Conservation (phyloP, 2,888 invertebrate species). For the Catocala nupta region DNA sequence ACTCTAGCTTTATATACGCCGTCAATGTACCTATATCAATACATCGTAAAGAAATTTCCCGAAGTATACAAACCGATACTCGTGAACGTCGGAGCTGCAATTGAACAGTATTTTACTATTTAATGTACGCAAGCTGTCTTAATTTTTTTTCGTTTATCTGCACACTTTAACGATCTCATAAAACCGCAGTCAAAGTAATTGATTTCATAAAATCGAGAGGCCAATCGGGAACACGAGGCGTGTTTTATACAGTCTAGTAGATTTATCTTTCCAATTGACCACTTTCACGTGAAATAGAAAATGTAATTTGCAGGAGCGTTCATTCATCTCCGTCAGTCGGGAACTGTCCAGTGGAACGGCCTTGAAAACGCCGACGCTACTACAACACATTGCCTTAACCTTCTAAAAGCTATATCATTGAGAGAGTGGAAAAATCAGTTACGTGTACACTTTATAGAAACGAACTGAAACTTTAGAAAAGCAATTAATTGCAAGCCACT, state of each 20-base stretch:
- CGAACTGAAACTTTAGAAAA: no score
- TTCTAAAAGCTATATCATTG: no score
- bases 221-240: constrained; percentile 11
- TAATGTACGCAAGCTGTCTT: constrained; percentile 19
- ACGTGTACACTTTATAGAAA: no score
- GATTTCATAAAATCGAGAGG: constrained; percentile 26
- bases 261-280: constrained; percentile 11
- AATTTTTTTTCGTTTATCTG: constrained; percentile 16
- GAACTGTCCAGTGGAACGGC: background rate
- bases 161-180: constrained; percentile 28
- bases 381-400: no score
- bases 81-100: background rate
- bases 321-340: constrained; percentile 14
- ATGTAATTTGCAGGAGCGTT: constrained; percentile 3
- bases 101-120: constrained; percentile 16
- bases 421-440: no score
- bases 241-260: constrained; percentile 11
- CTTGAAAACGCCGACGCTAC: no score
- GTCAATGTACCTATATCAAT: background rate
- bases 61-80: background rate
- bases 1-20: no score
- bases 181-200: constrained; percentile 28
- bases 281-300: constrained; percentile 2
- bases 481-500: no score
- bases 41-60: constrained; percentile 5